phyloP scores from a whole-genome alignment of 2,888 invertebrate genomes.

The Anagyrus pseudococci region DNA sequence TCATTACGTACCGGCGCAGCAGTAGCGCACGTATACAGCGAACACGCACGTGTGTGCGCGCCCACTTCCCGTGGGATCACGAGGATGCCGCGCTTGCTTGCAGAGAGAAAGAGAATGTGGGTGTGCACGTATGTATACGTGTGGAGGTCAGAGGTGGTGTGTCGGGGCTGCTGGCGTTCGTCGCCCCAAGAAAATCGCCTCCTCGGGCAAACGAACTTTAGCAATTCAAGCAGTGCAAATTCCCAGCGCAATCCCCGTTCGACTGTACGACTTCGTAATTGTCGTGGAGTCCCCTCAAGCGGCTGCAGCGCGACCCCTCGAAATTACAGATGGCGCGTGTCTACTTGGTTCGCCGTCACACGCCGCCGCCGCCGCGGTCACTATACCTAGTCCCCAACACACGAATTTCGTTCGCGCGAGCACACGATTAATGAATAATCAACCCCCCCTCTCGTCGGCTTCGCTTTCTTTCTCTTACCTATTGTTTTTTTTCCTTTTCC shows the following conservation, averaged over 20 bases:
- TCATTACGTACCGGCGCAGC: too few relatives aligned
- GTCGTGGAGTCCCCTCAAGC: conserved; percentile 7
- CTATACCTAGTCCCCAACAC: not conserved
- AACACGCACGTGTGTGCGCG: too few relatives aligned
- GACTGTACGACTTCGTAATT: conserved; percentile 16
- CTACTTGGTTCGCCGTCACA: not conserved
- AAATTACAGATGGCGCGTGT: conserved; percentile 9
- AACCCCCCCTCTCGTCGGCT: too few relatives aligned
- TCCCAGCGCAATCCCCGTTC: conserved; percentile 25
- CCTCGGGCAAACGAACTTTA: conserved; percentile 27
- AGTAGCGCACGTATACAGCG: too few relatives aligned
- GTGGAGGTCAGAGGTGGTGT: too few relatives aligned
- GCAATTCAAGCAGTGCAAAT: conserved; percentile 26
- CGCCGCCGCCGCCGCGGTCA: not conserved
- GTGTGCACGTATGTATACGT: not conserved
- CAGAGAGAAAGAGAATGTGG: too few relatives aligned
- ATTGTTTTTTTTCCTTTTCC: too few relatives aligned
- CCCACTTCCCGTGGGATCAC: too few relatives aligned
- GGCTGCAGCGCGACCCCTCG: not conserved
- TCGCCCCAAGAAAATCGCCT: not conserved
- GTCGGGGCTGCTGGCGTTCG: too few relatives aligned
- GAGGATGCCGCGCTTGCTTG: too few relatives aligned
- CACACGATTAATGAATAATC: conserved; percentile 18
- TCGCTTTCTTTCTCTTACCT: too few relatives aligned
- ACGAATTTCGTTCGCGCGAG: too few relatives aligned